These are phyloP conservation scores for Sula dactylatra DNA, from an alignment of 2,113 vertebrate species.

Conservation along the genomic window DNA sequence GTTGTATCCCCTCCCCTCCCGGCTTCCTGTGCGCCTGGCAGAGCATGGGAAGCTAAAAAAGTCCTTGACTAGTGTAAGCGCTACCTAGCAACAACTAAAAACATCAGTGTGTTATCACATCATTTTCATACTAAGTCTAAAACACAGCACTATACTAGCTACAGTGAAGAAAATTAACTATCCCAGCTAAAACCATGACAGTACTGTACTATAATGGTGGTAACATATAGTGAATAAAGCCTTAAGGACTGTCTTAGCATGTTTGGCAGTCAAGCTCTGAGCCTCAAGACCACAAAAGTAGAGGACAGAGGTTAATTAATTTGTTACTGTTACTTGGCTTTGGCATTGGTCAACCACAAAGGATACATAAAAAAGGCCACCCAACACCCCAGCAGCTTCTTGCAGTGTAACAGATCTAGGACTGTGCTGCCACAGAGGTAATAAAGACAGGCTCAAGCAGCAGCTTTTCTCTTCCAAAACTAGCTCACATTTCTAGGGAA, in stretches of 20 bases:
- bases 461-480: not conserved
- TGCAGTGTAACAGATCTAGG: not conserved
- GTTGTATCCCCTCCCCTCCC: too few species aligned
- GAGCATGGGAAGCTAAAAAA: too few species aligned
- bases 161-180: too few species aligned
- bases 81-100: too few species aligned
- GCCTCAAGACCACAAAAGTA: not conserved
- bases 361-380: not conserved
- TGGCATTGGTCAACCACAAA: not conserved
- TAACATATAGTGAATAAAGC: not conserved
- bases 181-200: too few species aligned
- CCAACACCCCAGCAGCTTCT: not conserved
- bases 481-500: conserved; percentile 6
- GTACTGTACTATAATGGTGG: not conserved
- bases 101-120: too few species aligned
- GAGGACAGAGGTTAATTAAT: not conserved
- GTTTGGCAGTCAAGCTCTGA: not conserved
- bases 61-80: too few species aligned
- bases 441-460: not conserved
- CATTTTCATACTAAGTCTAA: too few species aligned
- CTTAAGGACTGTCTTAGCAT: not conserved
- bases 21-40: too few species aligned
- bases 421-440: not conserved
- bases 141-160: too few species aligned
- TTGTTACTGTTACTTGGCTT: not conserved